Base-by-base conservation (phyloP, 2,888 invertebrate species). In the Carcina quercana region DNA sequence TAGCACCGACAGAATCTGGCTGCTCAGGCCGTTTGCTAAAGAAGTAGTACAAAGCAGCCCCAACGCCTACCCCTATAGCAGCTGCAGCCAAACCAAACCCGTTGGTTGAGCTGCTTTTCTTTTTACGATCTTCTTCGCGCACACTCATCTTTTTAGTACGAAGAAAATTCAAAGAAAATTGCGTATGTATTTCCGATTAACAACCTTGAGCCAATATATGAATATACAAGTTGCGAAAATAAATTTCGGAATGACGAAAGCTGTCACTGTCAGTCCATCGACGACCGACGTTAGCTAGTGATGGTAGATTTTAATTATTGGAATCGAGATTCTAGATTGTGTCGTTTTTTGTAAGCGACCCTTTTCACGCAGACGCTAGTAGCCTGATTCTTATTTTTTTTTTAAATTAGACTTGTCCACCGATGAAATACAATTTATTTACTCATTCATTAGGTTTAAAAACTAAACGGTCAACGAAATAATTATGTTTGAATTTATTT, bases 11-110 rank as follows among this genome's bases (percentile, higher is more conserved):
- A 1, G 51, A 38, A 28, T 60, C 53, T 1, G 73, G 72, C 12
- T 69, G 54, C 38, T 74, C 75, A 14, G 55, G 42, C 28, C 66
- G 43, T 52, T 72, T 76, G 45, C 56, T 76, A 42, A 76, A 74
- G 53, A 68, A 69, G 59, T 82, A 82, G 57, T 76, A 82, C 44
- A 82, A 35, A 12, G 80, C 80, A 2, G 80, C 78, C 28, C 80
- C 82, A 50, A 82, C 71, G 0, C 80, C 78, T 30, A 78, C 74
- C 39, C 80, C 78, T 37, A 80, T 61, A 0, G 76, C 82, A 34
- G 78, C 75, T 10, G 72, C 79, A 26, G 78, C 80, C 1, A 79
- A 44, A 3, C 75, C 82, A 0, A 76, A 46, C 1, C 80, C 80
- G 28, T 75, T 69, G 52, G 68, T 65, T 39, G 74, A 41, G 48